These are phyloP conservation scores for Hydra vulgaris DNA, from an alignment of 30 jellyfish, hydroid and myxozoan species.

Conservation along the genomic window DNA sequence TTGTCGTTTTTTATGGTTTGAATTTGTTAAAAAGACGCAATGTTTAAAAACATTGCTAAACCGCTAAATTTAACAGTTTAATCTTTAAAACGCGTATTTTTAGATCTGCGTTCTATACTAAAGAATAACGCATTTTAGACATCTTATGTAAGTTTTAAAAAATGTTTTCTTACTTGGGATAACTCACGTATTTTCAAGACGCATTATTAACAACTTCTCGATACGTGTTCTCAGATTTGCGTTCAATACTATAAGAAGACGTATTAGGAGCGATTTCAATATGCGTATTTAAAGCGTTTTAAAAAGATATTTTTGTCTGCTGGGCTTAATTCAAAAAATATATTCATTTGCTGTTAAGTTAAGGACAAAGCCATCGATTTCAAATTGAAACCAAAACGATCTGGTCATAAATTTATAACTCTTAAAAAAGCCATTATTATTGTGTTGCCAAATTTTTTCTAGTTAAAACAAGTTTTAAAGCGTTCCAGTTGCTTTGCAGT, in stretches of 20 bases:
- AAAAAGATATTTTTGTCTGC: not conserved
- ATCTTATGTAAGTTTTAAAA: not conserved
- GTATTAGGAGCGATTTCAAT: not conserved
- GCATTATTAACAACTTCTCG: not conserved
- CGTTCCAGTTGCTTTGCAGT: too few relatives aligned
- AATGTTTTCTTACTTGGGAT: not conserved
- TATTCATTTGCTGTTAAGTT: too few relatives aligned
- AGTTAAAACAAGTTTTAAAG: too few relatives aligned
- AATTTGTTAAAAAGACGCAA: not conserved
- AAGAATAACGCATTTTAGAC: too few relatives aligned
- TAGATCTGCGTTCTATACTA: too few relatives aligned
- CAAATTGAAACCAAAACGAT: too few relatives aligned
- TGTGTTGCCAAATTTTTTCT: too few relatives aligned
- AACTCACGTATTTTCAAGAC: not conserved
- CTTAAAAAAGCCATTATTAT: too few relatives aligned
- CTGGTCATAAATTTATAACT: too few relatives aligned
- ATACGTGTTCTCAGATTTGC: not conserved
- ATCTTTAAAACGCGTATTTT: not conserved
- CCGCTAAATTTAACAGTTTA: not conserved
- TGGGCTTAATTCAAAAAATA: not conserved
- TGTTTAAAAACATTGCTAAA: too few relatives aligned
- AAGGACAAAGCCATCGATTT: too few relatives aligned
- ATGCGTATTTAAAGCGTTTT: not conserved
- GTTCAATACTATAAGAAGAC: not conserved
- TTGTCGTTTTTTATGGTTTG: not conserved